Base-by-base conservation (phyloP, 2,888 invertebrate genomes). In the Papilio protenor region DNA sequence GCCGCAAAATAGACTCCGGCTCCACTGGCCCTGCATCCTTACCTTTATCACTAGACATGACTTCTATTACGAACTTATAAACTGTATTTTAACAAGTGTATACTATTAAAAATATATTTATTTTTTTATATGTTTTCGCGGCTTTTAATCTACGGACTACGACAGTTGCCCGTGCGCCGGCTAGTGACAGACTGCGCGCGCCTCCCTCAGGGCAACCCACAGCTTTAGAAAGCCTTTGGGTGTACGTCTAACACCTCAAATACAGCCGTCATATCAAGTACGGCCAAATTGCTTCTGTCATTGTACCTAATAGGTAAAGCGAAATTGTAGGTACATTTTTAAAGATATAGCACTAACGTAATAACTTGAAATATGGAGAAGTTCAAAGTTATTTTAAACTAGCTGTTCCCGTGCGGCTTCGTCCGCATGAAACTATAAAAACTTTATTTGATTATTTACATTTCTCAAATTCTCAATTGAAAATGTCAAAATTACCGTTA, bases 1-100 rank as follows among this genome's bases (percentile, higher is more conserved):
- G 86, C 8, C 81, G 79, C 81, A 88, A 80, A 75, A 89, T 83
- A 0, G 69, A 76, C 49, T 90, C 92, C 40, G 85, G 83, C 80
- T 90, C 90, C 82, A 92, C 86, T 33, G 12, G 55, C 71, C 2
- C 66, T 49, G 23, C 33, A 69, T 77, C 16, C 47, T 11, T 72
- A 77, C 66, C n/a, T 16, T 59, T 78, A 73, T 75, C 77, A 75
- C 79, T 79, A 79, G 61, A 55, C 59, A 76, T 49, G n/a, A 61
- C 59, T 73, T 72, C 18, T n/a, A 49, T 11, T n/a, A 45, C 27
- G 5, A 40, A 40, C 33, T 27, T 59, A 18, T 6, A 55, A 55
- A n/a, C 55, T 55, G n/a, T 55, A n/a, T 8, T 55, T 55, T 55
- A 40, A 40, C 8, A 33, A 8, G 40, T 40, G 40, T 18, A 55